A percentile compares a stretch with the other conserved stretches of the same genome.
Conservation (phyloP, 2,888 invertebrate species). For the Andricus curvator region DNA sequence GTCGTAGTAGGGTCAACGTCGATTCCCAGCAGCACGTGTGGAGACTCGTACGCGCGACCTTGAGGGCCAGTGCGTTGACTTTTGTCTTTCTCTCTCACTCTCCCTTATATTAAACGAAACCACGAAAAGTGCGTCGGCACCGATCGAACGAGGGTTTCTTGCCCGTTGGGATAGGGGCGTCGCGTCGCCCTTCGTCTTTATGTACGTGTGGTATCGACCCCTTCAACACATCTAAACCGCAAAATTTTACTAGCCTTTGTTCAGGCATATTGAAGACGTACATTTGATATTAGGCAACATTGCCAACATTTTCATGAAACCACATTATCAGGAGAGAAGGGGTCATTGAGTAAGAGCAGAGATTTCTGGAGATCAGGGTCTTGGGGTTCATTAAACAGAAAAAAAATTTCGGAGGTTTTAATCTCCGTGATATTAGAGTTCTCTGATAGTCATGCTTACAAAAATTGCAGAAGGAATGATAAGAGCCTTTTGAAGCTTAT, state of each 20-base stretch:
- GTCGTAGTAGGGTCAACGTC: conserved; percentile 21
- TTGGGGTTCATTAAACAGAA: conserved; percentile 1
- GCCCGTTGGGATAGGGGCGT: conserved; percentile 16
- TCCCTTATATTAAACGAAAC: not conserved
- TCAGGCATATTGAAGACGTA: not conserved
- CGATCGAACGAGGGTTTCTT: conserved; percentile 31
- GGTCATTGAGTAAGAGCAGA: conserved; percentile 17
- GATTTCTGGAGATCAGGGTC: conserved; percentile 13
- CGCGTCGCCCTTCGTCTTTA: conserved; percentile 12
- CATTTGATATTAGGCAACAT: not conserved
- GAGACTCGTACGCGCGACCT: conserved; percentile 12
- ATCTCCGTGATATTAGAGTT: not conserved
- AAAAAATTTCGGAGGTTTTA: not conserved
- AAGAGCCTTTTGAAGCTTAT: not conserved
- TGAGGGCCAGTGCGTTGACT: conserved; percentile 35
- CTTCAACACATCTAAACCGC: not conserved
- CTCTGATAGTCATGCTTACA: not conserved
- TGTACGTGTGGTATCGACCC: not conserved
- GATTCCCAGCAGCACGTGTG: conserved; percentile 16
- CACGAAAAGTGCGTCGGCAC: conserved; percentile 12
- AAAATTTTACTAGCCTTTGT: not conserved
- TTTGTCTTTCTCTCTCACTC: conserved; percentile 6
- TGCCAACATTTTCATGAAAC: not conserved
- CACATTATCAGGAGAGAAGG: not conserved
- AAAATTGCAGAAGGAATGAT: not conserved